Conservation (phyloP, 2,797 vertebrate species). For the Sciurus vulgaris region DNA sequence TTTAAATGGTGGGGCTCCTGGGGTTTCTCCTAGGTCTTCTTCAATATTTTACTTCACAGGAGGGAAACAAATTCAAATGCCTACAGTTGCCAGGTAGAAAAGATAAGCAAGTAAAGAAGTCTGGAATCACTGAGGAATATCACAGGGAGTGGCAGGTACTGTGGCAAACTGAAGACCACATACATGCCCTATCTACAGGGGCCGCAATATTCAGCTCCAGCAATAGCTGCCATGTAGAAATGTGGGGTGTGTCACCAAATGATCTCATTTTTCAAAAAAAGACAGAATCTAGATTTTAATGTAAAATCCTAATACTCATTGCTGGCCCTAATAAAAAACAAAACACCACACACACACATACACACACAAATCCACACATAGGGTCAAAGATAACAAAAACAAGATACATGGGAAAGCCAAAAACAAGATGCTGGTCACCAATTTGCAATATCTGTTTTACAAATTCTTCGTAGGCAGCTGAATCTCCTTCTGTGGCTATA, state of each 20-base stretch:
- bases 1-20: background rate
- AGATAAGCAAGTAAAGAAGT: background rate
- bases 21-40: background rate
- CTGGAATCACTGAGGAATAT: background rate
- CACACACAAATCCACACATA: background rate
- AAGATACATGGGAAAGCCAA: background rate
- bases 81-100: background rate
- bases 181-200: background rate
- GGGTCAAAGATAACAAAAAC: background rate
- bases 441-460: background rate
- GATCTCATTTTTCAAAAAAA: conserved; percentile 58
- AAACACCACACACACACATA: background rate
- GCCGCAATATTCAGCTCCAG: background rate
- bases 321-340: background rate
- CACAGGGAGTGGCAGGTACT: background rate
- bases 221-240: background rate
- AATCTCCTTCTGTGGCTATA: background rate
- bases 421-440: background rate
- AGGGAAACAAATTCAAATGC: background rate
- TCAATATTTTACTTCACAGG: background rate
- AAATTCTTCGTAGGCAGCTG: background rate
- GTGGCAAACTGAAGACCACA: background rate
- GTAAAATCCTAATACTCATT: conserved; percentile 49
- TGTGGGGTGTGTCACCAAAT: background rate
- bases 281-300: conserved; percentile 30